Base-by-base conservation (phyloP, 1,140 invertebrate species). In the Nasonia vitripennis region DNA sequence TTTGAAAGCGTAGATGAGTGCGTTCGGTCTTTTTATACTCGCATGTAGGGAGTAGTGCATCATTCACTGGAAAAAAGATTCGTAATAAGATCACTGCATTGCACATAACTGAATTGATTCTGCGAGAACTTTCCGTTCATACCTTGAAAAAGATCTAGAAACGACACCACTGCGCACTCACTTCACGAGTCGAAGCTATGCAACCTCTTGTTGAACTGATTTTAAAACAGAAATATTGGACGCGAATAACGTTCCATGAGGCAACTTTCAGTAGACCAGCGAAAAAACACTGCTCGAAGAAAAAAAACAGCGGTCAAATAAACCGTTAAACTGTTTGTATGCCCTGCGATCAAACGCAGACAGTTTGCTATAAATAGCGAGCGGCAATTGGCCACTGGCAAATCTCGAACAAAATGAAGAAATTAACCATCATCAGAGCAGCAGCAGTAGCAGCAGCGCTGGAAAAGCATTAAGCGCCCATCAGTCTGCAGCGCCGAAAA, bases 361-460 rank as follows among this genome's bases (percentile, higher is more conserved):
- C 55, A 62, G 55, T 1, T 62, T 20, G 55, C 55, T 62, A 62
- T 62, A 62, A 62, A 62, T 62, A 62, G 55, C 17, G 17, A n/a
- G 55, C 55, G 55, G 55, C 55, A 62, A 62, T 62, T 62, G 20
- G 55, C 55, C 20, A 20, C 55, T 62, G 55, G 20, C 55, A 62
- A 62, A 62, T 62, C 55, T n/a, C 55, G 7, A 62, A 62, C 17
- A 62, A 62, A 62, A 62, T 62, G 34, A 75, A 75, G 73, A 75
- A 41, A 75, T 75, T 77, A 77, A 45, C 74, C 74, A 77, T 77
- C 20, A 48, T 77, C 20, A 27, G 45, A 51, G n/a, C n/a, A 62
- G 20, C 55, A 62, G 55, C 20, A 62, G 55, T 6, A 62, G 20
- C 5, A 62, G 55, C 6, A 62, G 48, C 12, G 14, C 27, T 37